A percentile compares a stretch with the other conserved stretches of the same genome.
Conservation (phyloP, 2,797 vertebrate genomes). For the Lacerta viridis region DNA sequence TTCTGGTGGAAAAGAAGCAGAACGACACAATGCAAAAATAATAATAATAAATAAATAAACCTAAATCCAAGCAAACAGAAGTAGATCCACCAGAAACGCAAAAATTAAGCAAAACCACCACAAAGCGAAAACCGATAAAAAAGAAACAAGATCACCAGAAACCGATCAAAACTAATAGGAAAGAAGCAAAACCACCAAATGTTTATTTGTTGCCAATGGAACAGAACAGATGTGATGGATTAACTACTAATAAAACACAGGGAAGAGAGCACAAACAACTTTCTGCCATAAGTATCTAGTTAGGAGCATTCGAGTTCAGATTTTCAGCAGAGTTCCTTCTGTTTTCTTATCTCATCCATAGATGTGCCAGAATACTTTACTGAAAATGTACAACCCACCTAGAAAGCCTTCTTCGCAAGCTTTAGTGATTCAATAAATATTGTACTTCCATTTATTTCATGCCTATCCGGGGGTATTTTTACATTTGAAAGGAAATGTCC, state of each 20-base stretch:
- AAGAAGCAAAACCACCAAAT: slow-evolving; percentile 16
- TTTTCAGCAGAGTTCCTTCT: slow-evolving; percentile 34
- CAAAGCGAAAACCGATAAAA: too few relatives aligned
- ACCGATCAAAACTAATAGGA: too few relatives aligned
- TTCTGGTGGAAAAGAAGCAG: too few relatives aligned
- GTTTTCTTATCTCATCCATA: background rate
- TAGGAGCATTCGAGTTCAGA: slow-evolving; percentile 25
- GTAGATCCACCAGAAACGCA: too few relatives aligned
- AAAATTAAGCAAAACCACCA: too few relatives aligned
- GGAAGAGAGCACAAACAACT: slow-evolving; percentile 50
- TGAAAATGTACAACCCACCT: background rate
- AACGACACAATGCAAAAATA: too few relatives aligned
- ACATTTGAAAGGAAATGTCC: too few relatives aligned
- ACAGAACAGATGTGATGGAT: slow-evolving; percentile 75
- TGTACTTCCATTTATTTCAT: background rate
- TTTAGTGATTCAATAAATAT: background rate
- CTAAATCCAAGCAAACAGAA: too few relatives aligned
- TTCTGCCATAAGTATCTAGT: slow-evolving; percentile 32
- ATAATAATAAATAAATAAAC: too few relatives aligned
- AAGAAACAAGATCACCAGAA: too few relatives aligned
- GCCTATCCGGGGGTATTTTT: too few relatives aligned
- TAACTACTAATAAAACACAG: slow-evolving; percentile 73
- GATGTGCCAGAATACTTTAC: background rate
- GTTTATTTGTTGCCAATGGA: slow-evolving; percentile 72
- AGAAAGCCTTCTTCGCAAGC: background rate